Conservation (phyloP, 1,140 invertebrate genomes). For the Tetranychus urticae region DNA sequence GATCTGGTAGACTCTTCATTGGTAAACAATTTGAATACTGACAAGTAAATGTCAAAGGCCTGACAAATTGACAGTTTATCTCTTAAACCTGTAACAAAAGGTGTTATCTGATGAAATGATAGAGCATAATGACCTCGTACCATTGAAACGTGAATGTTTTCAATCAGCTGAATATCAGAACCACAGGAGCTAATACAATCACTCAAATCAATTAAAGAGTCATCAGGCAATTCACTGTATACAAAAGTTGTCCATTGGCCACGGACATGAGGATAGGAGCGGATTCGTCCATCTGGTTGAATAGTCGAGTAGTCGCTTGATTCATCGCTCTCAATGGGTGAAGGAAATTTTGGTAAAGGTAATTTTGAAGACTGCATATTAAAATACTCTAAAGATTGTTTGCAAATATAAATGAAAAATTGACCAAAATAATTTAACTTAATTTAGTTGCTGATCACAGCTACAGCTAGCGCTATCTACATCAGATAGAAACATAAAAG, state of each 20-base stretch:
- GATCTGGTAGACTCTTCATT: background rate
- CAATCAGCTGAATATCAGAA: background rate
- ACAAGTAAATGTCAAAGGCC: background rate
- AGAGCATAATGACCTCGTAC: background rate
- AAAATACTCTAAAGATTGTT: too few species aligned
- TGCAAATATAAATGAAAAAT: too few species aligned
- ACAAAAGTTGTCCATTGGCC: conserved; percentile 54
- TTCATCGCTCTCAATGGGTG: too few species aligned
- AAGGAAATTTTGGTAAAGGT: too few species aligned
- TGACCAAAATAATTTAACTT: too few species aligned
- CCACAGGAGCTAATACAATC: background rate
- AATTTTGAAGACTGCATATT: too few species aligned
- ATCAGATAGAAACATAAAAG: too few species aligned
- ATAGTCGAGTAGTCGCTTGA: too few species aligned
- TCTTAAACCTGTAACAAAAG: background rate
- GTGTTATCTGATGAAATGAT: background rate
- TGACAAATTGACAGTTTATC: background rate
- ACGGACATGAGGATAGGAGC: conserved; percentile 46
- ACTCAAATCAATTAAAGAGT: background rate
- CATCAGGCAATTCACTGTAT: conserved; percentile 27
- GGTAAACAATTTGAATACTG: background rate
- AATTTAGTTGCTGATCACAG: too few species aligned
- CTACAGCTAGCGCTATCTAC: too few species aligned
- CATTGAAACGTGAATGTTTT: background rate
- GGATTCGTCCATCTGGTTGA: conserved; percentile 25